Percentiles rank a stretch among this genome's conserved stretches.
Conservation (phyloP, 1,140 invertebrate genomes). For the Drosophila lacteicornis region DNA sequence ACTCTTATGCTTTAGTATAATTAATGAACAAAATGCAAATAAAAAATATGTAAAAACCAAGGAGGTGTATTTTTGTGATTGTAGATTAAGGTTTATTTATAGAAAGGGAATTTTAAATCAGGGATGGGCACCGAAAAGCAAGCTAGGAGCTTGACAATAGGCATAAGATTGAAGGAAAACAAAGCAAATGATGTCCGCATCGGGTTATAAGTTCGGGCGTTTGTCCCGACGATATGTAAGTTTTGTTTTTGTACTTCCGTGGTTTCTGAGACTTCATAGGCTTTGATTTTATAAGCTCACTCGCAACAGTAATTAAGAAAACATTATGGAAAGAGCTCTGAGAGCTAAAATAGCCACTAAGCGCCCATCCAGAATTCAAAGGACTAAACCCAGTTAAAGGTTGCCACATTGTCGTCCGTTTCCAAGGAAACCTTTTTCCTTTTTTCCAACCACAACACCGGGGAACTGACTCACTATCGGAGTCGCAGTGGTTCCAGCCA, state of each 20-base stretch:
- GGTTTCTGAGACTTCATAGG: neutral
- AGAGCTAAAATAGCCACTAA: no score
- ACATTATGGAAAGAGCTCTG: neutral
- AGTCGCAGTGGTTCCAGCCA: neutral
- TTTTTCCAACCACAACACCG: constrained; percentile 34
- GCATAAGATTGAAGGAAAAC: neutral
- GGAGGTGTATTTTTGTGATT: no score
- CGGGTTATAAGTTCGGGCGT: no score
- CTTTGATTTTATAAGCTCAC: neutral
- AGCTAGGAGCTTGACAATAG: no score
- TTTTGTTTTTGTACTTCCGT: neutral
- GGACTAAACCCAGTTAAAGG: neutral
- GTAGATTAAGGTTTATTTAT: no score
- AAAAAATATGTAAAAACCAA: constrained; percentile 31
- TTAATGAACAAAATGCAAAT: constrained; percentile 21
- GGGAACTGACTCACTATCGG: constrained; percentile 9
- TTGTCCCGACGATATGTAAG: neutral
- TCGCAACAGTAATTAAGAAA: no score
- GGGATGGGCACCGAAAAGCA: neutral
- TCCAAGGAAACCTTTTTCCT: constrained; percentile 11
- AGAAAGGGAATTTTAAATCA: neutral
- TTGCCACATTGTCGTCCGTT: neutral
- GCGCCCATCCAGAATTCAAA: no score
- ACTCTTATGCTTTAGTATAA: constrained; percentile 38
- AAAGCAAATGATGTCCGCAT: neutral